phyloP scores from a whole-genome alignment of 2,888 invertebrate genomes.

The Xylophagus ater region DNA sequence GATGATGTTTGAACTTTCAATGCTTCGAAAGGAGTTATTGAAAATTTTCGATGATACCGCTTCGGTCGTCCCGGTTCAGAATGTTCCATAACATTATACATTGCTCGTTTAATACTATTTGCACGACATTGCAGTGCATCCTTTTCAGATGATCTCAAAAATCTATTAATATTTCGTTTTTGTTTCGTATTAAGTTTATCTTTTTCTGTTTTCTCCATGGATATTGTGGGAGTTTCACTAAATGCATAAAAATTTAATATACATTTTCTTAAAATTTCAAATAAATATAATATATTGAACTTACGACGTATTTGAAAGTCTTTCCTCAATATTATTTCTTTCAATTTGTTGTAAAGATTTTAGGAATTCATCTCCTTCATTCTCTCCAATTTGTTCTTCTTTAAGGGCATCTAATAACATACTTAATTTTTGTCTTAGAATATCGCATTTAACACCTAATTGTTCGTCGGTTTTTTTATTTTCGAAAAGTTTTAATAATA shows the following conservation, averaged over 20 bases:
- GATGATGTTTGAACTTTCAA: slow-evolving; percentile 30
- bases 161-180: slow-evolving; percentile 32
- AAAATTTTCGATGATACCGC: slow-evolving; percentile 42
- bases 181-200: slow-evolving; percentile 43
- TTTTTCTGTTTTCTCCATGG: slow-evolving; percentile 44
- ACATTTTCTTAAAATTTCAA: neutral
- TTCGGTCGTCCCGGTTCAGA: slow-evolving; percentile 49
- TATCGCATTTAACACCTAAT: slow-evolving; percentile 55
- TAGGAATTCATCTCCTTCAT: slow-evolving; percentile 33
- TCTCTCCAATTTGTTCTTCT: slow-evolving; percentile 48
- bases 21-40: slow-evolving; percentile 35
- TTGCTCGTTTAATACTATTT: slow-evolving; percentile 73
- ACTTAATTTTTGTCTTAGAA: slow-evolving; percentile 62
- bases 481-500: slow-evolving; percentile 52
- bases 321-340: slow-evolving; percentile 1
- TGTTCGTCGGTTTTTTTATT: slow-evolving; percentile 50
- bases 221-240: slow-evolving; percentile 29
- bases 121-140: slow-evolving; percentile 53
- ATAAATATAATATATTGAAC: slow-evolving; percentile 11
- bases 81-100: slow-evolving; percentile 68
- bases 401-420: slow-evolving; percentile 60
- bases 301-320: slow-evolving; percentile 7
- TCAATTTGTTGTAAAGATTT: slow-evolving; percentile 30
- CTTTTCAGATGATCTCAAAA: slow-evolving; percentile 43
- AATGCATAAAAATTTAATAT: neutral